Percentiles rank a stretch among this genome's conserved stretches.
These are phyloP conservation scores for Calephelis virginiensis DNA, from an alignment of 1,140 invertebrate genomes.

Conservation along the genomic window DNA sequence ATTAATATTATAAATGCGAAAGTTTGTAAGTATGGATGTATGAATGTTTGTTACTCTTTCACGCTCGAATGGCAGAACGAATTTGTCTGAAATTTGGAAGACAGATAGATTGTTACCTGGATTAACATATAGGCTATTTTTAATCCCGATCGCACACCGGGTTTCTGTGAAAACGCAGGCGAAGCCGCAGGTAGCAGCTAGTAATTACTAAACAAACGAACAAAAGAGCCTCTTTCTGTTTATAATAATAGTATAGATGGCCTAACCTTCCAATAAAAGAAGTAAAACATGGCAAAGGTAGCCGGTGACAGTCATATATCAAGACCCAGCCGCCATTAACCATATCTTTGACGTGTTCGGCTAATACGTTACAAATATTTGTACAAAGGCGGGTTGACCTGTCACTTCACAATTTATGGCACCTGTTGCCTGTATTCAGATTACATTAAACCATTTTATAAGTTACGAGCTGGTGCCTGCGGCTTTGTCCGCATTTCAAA, in stretches of 20 bases:
- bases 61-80: too few species aligned
- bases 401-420: conserved; percentile 42
- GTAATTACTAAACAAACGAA: too few species aligned
- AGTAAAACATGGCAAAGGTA: conserved; percentile 25
- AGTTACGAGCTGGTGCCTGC: neutral
- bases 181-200: too few species aligned
- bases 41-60: too few species aligned
- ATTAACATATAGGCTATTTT: too few species aligned
- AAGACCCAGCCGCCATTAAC: conserved; percentile 30
- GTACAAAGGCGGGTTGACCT: conserved; percentile 44
- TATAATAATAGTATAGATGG: neutral
- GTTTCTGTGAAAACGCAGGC: too few species aligned
- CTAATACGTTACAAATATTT: conserved; percentile 51
- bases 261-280: conserved; percentile 1
- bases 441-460: conserved; percentile 20
- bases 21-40: too few species aligned
- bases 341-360: conserved; percentile 29
- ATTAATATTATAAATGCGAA: too few species aligned
- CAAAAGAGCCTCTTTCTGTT: too few species aligned
- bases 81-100: too few species aligned
- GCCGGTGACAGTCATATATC: conserved; percentile 32
- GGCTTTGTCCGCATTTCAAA: neutral
- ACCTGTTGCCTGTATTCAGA: conserved; percentile 20
- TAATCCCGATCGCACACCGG: too few species aligned
- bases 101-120: too few species aligned